These are phyloP conservation scores for Criorhina ranunculi DNA, from an alignment of 2,888 invertebrate genomes.

Conservation along the genomic window DNA sequence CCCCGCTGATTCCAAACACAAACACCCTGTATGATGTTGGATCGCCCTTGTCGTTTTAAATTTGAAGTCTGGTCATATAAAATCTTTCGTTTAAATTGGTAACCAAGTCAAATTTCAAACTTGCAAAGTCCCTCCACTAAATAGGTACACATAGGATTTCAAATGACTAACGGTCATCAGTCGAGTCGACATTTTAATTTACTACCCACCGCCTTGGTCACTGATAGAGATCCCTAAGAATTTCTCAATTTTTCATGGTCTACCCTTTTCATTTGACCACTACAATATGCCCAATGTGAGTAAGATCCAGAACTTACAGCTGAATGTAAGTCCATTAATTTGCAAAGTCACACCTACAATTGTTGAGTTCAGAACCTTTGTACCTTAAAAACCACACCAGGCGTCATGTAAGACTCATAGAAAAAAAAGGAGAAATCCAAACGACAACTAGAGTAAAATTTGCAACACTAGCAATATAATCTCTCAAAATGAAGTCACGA, in stretches of 20 bases:
- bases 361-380: constrained; percentile 64
- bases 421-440: constrained; percentile 2
- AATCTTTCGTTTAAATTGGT: no score
- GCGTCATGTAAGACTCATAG: constrained; percentile 14
- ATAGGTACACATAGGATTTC: neutral
- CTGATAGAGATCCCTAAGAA: constrained; percentile 24
- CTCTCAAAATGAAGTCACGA: constrained; percentile 69
- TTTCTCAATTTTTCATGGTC: constrained; percentile 34
- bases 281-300: constrained; percentile 12
- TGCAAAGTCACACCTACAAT: constrained; percentile 68
- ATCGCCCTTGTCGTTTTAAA: no score
- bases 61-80: no score
- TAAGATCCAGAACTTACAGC: constrained; percentile 38
- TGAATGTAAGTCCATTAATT: constrained; percentile 59
- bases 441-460: constrained; percentile 59
- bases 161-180: constrained; percentile 31
- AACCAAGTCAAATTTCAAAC: no score
- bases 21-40: no score
- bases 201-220: constrained; percentile 7
- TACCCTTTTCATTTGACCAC: neutral
- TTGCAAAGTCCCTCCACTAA: neutral
- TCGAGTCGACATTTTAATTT: constrained; percentile 54
- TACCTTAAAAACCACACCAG: constrained; percentile 33
- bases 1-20: no score
- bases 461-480: constrained; percentile 56